Conservation (phyloP, 2,888 invertebrate species). For the Paralinhomoeus sp. region DNA sequence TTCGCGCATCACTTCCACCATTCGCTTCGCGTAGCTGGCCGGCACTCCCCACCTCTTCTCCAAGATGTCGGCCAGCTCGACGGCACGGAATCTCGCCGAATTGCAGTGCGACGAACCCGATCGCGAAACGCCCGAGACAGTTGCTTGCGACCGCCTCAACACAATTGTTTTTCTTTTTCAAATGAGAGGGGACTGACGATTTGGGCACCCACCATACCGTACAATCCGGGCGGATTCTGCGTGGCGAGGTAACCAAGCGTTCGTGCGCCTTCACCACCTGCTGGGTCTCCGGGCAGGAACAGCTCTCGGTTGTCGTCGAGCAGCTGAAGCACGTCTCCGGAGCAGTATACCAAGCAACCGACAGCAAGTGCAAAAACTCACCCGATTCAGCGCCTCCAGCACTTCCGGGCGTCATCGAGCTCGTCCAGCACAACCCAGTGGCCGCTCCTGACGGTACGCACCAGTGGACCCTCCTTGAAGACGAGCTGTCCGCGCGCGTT, state of each 20-base stretch:
- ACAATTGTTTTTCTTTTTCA: no score
- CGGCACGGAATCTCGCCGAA: slow-evolving; percentile 76
- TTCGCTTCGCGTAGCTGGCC: slow-evolving; percentile 59
- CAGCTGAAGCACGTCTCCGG: no score
- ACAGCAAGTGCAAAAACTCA: slow-evolving; percentile 11
- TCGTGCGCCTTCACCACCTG: slow-evolving; percentile 69
- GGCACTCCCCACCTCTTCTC: slow-evolving; percentile 61
- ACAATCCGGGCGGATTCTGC: slow-evolving; percentile 78
- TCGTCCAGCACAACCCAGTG: slow-evolving; percentile 97
- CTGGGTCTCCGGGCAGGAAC: slow-evolving; percentile 88
- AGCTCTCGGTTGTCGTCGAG: slow-evolving; percentile 93
- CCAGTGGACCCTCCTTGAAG: slow-evolving; percentile 78
- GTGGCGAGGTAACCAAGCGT: slow-evolving; percentile 88
- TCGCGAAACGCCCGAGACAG: slow-evolving; percentile 88
- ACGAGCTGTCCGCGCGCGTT: slow-evolving; percentile 60
- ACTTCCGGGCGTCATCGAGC: slow-evolving; percentile 93
- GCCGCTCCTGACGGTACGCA: slow-evolving; percentile 87
- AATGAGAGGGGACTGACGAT: no score
- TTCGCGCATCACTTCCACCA: slow-evolving; percentile 72
- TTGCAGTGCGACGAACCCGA: slow-evolving; percentile 83
- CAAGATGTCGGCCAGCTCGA: slow-evolving; percentile 64
- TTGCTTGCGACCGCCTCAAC: slow-evolving; percentile 49
- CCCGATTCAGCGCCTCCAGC: slow-evolving; percentile 82
- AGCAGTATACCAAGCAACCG: no score
- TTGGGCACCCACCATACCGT: slow-evolving; percentile 38